These are phyloP conservation scores for Atrichornis clamosus DNA, from an alignment of 2,113 vertebrate genomes.

Conservation along the genomic window DNA sequence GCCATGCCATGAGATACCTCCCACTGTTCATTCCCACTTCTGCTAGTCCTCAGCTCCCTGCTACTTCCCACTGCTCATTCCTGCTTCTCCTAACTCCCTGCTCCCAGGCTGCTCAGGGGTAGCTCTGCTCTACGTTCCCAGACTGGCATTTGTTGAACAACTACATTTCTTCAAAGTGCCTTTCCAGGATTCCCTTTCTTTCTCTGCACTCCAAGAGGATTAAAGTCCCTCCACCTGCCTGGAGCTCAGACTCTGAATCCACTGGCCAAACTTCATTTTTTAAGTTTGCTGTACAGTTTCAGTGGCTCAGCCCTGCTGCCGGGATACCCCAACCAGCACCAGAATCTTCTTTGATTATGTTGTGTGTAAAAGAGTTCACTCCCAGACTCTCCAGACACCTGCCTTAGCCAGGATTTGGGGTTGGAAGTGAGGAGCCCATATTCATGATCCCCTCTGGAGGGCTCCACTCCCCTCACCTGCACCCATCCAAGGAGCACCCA, in stretches of 20 bases:
- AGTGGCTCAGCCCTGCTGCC: not conserved
- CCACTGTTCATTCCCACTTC: not conserved
- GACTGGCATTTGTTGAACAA: not conserved
- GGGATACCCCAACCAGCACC: not conserved
- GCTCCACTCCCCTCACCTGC: not conserved
- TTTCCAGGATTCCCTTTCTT: not conserved
- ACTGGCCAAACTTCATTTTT: not conserved
- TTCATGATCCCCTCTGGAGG: not conserved
- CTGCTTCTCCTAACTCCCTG: rapidly evolving
- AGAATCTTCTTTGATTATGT: not conserved
- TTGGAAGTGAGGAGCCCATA: rapidly evolving
- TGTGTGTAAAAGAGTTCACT: not conserved
- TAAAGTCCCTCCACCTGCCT: not conserved
- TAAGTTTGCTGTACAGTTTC: not conserved
- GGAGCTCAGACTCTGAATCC: not conserved
- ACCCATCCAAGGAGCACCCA: not conserved
- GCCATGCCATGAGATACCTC: not conserved
- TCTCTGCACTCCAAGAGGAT: not conserved
- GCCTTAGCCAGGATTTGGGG: not conserved
- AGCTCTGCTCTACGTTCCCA: not conserved
- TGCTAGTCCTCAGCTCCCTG: not conserved
- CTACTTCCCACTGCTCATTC: not conserved
- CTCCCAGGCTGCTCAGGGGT: not conserved
- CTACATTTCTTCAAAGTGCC: not conserved
- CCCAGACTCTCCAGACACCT: rapidly evolving